Evolutionary conservation across 2,113 vertebrate genomes (phyloP), one percentile per base, ranked within the genome.

Genomic region (Cheirogaleus medius): DNA sequence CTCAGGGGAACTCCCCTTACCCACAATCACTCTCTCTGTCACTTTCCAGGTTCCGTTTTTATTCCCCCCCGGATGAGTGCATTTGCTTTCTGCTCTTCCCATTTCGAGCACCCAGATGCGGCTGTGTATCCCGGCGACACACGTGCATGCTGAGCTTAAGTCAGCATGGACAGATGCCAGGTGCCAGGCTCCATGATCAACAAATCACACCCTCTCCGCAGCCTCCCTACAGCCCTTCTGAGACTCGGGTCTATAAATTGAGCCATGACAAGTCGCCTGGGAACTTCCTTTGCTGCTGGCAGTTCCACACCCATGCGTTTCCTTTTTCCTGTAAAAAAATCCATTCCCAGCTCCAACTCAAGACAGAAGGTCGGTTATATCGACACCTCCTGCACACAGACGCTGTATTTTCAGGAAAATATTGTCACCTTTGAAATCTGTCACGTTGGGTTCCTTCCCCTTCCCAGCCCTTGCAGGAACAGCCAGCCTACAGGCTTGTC

Each of bases 241-340:
- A 96, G 95, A 95, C 1, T 58, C 49, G 12, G 1, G 34, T 52
- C 85, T 96, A 92, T 95, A 96, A 97, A 97, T 92, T 80, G 90
- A 4, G 2, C 66, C 66, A 71, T 94, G 78, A 98, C 96, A 96
- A 94, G 64, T 77, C 23, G 63, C 71, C 80, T 95, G 96, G 92
- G 97, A 97, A 93, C 60, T 96, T 96, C 97, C 97, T 96, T 86
- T 83, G 91, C 93, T 94, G 66, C 76, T 52, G 58, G 58, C 90
- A 95, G 92, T 84, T 97, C 97, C 94, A 95, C 97, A 84, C 63
- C 82, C 78, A 32, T 97, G 91, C 73, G 37, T 92, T 97, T 97
- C 91, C 49, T 93, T 86, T 97, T 98, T 95, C 93, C 69, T 96
- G 69, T 96, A 90, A 98, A 90, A 76, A 78, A 78, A 94, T 52